Percentiles rank a stretch among this genome's conserved stretches.
Conservation (phyloP, 2,888 invertebrate species). For the Tachystola acroxantha region DNA sequence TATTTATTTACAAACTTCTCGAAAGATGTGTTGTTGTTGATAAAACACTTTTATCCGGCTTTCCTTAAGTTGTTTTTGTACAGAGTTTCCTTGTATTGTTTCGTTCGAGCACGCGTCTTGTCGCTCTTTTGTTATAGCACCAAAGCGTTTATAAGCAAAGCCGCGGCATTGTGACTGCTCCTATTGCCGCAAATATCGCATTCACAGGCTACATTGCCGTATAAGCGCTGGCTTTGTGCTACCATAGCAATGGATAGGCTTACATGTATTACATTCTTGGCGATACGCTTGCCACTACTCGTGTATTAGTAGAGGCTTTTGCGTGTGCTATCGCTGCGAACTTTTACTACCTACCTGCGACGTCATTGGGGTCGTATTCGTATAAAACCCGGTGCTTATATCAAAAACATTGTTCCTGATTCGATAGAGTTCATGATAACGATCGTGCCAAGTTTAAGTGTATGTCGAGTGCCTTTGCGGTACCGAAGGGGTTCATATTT, state of each 20-base stretch:
- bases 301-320: conserved; percentile 22
- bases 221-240: conserved; percentile 10
- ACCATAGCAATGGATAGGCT: not conserved
- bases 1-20: conserved; percentile 44
- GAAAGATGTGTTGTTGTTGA: conserved; percentile 3
- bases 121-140: conserved; percentile 35
- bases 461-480: conserved; percentile 27
- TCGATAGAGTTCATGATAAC: conserved; percentile 48
- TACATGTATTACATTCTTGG: conserved; percentile 11
- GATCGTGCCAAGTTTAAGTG: conserved; percentile 31
- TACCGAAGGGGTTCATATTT: conserved; percentile 21
- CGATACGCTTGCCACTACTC: not conserved
- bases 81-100: conserved; percentile 43
- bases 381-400: conserved; percentile 29
- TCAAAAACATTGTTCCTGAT: conserved; percentile 56
- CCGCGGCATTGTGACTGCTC: conserved; percentile 20
- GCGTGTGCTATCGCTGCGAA: conserved; percentile 54
- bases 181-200: conserved; percentile 15
- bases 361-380: conserved; percentile 52
- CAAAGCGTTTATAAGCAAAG: conserved; percentile 26
- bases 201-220: conserved; percentile 24
- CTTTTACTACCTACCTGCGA: conserved; percentile 35
- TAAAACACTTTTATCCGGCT: conserved; percentile 5
- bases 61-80: conserved; percentile 16
- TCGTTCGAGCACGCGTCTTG: conserved; percentile 34